Conservation (phyloP, 2,888 invertebrate genomes). For the Eilema sororculum region DNA sequence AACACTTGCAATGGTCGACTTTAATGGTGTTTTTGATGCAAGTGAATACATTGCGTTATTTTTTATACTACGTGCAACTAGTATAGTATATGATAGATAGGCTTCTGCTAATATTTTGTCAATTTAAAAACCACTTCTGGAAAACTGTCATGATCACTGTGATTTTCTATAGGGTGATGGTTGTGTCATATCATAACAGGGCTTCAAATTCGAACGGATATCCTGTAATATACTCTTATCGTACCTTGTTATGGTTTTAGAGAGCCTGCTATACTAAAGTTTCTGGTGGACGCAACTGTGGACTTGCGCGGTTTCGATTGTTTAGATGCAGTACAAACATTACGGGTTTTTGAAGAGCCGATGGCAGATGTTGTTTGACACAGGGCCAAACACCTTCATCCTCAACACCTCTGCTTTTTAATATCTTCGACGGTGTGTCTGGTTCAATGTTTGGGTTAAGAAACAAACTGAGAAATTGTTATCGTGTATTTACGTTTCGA, state of each 20-base stretch:
- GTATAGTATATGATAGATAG: too few relatives aligned
- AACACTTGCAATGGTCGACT: too few relatives aligned
- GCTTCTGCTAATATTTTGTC: neutral
- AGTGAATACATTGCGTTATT: too few relatives aligned
- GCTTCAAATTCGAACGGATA: neutral
- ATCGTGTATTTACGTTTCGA: conserved; percentile 60
- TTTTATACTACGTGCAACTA: too few relatives aligned
- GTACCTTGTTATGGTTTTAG: conserved; percentile 29
- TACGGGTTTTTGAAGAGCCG: conserved; percentile 72
- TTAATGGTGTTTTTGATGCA: too few relatives aligned
- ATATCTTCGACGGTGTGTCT: conserved; percentile 71
- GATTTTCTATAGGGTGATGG: neutral
- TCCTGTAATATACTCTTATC: neutral
- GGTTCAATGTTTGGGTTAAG: conserved; percentile 62
- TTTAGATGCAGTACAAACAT: conserved; percentile 65
- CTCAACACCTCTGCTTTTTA: conserved; percentile 80
- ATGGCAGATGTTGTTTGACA: conserved; percentile 74
- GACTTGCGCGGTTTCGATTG: conserved; percentile 76
- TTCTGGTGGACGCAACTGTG: conserved; percentile 56
- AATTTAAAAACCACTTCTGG: neutral
- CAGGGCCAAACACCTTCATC: conserved; percentile 72
- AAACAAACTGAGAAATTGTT: conserved; percentile 71
- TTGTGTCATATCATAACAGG: neutral
- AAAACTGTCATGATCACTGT: neutral
- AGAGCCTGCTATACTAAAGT: conserved; percentile 43